Conservation (phyloP, 1,140 invertebrate genomes). For the Uloborus diversus region DNA sequence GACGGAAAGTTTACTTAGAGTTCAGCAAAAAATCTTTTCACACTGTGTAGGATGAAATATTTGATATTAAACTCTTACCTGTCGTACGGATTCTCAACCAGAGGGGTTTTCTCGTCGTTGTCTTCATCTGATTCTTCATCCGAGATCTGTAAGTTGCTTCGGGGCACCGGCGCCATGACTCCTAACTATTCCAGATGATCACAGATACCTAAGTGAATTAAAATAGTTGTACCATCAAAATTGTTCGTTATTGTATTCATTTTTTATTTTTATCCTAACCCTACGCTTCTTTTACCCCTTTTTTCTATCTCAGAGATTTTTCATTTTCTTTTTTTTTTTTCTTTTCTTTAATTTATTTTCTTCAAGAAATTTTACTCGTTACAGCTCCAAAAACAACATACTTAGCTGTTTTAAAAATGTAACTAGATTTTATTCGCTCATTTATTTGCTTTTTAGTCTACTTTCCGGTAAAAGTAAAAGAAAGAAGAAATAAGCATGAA, state of each 20-base stretch:
- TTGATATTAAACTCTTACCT: conserved; percentile 9
- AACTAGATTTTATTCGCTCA: too few species aligned
- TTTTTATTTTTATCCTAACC: not conserved
- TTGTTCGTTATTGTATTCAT: not conserved
- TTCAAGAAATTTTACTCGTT: too few species aligned
- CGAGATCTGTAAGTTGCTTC: conserved; percentile 8
- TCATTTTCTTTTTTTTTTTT: not conserved
- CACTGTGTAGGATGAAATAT: not conserved
- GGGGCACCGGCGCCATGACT: conserved; percentile 18
- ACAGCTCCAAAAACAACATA: too few species aligned
- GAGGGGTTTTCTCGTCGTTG: conserved; percentile 31
- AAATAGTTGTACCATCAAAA: not conserved
- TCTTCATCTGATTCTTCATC: conserved; percentile 40
- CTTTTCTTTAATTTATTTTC: not conserved
- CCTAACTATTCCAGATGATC: not conserved
- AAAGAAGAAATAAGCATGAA: too few species aligned
- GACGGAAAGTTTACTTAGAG: too few species aligned
- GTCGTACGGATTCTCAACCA: conserved; percentile 46
- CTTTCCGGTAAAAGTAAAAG: too few species aligned
- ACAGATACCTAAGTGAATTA: not conserved
- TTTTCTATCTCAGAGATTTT: not conserved
- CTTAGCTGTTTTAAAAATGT: too few species aligned
- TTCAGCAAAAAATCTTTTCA: too few species aligned
- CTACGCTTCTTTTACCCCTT: not conserved
- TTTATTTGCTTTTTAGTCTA: too few species aligned